These are phyloP conservation scores for Tenthredo livida DNA, from an alignment of 2,888 invertebrate genomes.

Conservation along the genomic window DNA sequence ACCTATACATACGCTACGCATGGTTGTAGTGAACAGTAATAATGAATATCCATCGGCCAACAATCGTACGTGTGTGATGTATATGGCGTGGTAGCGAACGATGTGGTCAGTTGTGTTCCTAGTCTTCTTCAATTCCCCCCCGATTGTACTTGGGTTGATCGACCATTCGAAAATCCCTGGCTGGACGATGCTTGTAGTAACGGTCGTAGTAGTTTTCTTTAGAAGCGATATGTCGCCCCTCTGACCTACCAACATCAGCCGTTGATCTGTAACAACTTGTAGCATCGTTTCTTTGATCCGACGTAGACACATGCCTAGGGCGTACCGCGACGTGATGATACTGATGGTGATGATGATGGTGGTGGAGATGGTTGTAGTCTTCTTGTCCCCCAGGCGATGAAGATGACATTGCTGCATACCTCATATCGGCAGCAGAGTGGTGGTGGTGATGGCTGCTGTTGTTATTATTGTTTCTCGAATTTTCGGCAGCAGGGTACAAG, in stretches of 20 bases:
- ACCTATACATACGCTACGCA: background rate
- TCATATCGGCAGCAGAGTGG: background rate
- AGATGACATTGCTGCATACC: background rate
- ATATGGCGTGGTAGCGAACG: conserved; percentile 23
- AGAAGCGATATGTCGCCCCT: conserved; percentile 48
- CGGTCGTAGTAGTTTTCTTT: conserved; percentile 77
- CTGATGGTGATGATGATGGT: conserved; percentile 37
- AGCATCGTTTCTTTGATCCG: conserved; percentile 30
- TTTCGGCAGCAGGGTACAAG: conserved; percentile 13
- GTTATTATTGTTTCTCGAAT: background rate
- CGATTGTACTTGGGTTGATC: conserved; percentile 23
- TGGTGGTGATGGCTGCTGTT: background rate
- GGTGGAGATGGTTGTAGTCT: background rate
- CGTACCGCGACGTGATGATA: conserved; percentile 19
- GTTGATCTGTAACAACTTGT: conserved; percentile 18
- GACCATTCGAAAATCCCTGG: conserved; percentile 73
- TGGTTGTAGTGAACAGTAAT: background rate
- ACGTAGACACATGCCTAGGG: background rate
- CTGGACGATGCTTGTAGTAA: conserved; percentile 75
- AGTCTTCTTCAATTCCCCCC: conserved; percentile 16
- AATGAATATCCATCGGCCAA: conserved; percentile 51
- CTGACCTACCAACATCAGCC: background rate
- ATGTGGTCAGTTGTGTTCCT: background rate
- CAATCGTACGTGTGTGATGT: background rate
- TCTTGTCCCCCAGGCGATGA: background rate